Evolutionary conservation across 2,113 vertebrate species (phyloP).

Genomic region (Gracilinanus agilis): DNA sequence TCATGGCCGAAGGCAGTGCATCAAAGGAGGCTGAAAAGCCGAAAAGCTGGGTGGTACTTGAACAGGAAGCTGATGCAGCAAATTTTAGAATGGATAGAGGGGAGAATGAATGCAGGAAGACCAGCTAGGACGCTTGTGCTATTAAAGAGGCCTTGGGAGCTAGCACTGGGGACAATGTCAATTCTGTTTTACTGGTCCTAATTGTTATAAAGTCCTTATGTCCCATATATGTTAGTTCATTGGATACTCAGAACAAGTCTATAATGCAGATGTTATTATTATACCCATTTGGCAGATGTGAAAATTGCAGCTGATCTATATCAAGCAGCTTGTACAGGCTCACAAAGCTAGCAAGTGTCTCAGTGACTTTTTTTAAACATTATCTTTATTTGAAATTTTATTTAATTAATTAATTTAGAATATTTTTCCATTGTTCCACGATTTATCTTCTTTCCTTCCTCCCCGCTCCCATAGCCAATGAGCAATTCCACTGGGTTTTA

Average conservation of each 20-base stretch:
- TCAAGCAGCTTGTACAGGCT: background rate
- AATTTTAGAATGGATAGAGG: background rate
- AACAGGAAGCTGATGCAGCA: background rate
- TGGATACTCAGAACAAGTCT: background rate
- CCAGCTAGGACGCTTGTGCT: background rate
- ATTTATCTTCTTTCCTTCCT: too few species aligned
- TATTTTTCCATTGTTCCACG: too few species aligned
- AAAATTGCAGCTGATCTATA: background rate
- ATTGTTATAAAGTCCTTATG: background rate
- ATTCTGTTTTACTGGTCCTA: background rate
- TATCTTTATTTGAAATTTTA: too few species aligned
- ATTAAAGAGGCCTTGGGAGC: rapidly evolving
- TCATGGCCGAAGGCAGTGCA: background rate
- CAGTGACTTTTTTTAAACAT: too few species aligned
- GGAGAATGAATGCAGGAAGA: background rate
- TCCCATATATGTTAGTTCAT: background rate
- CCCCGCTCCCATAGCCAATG: too few species aligned
- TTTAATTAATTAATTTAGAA: too few species aligned
- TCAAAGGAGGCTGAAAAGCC: background rate
- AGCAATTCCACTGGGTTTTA: too few species aligned
- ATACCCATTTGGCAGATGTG: background rate
- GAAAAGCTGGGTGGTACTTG: background rate
- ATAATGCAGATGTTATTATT: background rate
- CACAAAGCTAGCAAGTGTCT: background rate
- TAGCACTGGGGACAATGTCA: background rate